These are phyloP conservation scores for Cryptotis parvus DNA, from an alignment of 2,113 vertebrate species.

Conservation along the genomic window DNA sequence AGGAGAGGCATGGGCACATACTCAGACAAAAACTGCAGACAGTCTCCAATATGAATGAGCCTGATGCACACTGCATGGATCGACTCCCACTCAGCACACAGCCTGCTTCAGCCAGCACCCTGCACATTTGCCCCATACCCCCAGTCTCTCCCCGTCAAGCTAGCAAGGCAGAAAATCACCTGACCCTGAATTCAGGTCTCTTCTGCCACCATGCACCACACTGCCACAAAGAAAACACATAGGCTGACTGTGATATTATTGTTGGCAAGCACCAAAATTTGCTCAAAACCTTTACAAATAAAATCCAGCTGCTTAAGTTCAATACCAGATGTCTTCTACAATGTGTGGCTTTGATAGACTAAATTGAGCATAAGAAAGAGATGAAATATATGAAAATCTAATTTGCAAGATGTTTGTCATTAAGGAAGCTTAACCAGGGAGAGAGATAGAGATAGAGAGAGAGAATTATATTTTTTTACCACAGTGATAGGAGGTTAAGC, in stretches of 20 bases:
- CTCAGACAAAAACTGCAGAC: too few species aligned
- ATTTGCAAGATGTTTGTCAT: slow-evolving; percentile 86
- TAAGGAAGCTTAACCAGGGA: slow-evolving; percentile 77
- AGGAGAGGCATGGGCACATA: background rate
- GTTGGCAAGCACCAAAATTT: slow-evolving; percentile 82
- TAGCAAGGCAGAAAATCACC: slow-evolving; percentile 64
- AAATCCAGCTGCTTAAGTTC: slow-evolving; percentile 87
- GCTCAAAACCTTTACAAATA: slow-evolving; percentile 85
- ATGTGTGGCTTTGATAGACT: slow-evolving; percentile 84
- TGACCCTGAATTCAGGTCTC: slow-evolving; percentile 73
- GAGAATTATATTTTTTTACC: slow-evolving; percentile 79
- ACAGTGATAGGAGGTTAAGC: slow-evolving; percentile 56
- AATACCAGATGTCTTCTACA: slow-evolving; percentile 87
- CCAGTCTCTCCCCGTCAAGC: background rate
- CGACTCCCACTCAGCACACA: background rate
- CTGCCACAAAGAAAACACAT: slow-evolving; percentile 75
- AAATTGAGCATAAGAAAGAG: slow-evolving; percentile 88
- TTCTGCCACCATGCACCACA: slow-evolving; percentile 60
- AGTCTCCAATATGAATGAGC: background rate
- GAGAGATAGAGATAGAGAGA: too few species aligned
- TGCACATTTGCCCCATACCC: background rate
- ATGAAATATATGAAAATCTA: slow-evolving; percentile 89
- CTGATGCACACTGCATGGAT: fast-evolving
- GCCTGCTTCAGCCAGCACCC: too few species aligned
- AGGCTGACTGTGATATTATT: slow-evolving; percentile 72